These are phyloP conservation scores for Metacarcinus magister DNA, from an alignment of 2,888 invertebrate species.

Conservation along the genomic window DNA sequence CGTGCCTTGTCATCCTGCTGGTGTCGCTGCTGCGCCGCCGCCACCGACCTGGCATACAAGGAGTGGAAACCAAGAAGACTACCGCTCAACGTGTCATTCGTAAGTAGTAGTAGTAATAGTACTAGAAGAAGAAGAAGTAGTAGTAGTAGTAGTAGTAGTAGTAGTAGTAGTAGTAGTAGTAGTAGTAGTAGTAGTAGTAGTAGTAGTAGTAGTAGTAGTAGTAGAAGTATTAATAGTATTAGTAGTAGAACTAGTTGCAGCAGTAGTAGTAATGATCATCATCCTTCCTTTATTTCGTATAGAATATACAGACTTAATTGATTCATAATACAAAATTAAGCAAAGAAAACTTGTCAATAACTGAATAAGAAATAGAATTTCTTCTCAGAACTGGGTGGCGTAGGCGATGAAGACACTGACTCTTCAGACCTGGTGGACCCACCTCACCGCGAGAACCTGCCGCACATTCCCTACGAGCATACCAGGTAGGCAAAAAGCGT, in stretches of 20 bases:
- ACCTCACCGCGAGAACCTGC: conserved; percentile 48
- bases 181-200: no score
- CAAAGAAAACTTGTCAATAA: no score
- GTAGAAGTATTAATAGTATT: not conserved
- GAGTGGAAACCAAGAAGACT: not conserved
- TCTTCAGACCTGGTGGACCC: conserved; percentile 51
- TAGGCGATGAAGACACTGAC: conserved; percentile 41
- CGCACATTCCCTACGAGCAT: conserved; percentile 61
- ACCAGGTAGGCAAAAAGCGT: not conserved
- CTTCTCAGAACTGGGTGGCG: conserved; percentile 37
- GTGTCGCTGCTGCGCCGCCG: not conserved
- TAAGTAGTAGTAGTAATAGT: conserved; percentile 3
- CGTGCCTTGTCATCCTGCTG: not conserved
- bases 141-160: not conserved
- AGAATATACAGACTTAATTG: no score
- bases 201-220: no score
- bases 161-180: no score
- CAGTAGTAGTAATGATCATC: not conserved
- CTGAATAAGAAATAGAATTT: not conserved
- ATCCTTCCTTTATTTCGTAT: no score
- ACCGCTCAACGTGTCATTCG: not conserved
- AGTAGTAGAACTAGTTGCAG: not conserved
- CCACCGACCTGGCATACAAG: not conserved
- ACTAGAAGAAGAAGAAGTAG: not conserved
- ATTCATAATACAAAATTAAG: no score